Conservation (phyloP, 2,113 vertebrate species). For the Falco punctatus region DNA sequence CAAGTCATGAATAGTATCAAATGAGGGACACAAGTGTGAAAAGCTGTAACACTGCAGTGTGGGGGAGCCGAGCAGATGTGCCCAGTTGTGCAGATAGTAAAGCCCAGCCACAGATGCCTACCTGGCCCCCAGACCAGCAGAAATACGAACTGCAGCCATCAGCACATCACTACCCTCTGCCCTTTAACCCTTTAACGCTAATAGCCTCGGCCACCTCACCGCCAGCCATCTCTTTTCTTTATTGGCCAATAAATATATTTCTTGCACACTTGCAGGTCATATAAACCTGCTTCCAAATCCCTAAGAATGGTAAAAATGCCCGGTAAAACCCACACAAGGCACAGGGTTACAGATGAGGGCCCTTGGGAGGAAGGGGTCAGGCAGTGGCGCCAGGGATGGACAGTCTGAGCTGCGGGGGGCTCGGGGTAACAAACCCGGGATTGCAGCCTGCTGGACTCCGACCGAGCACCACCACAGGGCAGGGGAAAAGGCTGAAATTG, state of each 20-base stretch:
- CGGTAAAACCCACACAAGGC: fast-evolving
- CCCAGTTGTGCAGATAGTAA: background rate
- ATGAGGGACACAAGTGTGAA: background rate
- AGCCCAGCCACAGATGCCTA: fast-evolving
- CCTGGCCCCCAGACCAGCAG: background rate
- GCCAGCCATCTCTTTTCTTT: background rate
- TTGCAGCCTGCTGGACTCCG: background rate
- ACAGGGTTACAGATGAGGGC: background rate
- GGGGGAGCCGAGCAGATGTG: fast-evolving
- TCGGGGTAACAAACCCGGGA: fast-evolving
- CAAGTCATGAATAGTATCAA: background rate
- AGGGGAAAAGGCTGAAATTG: background rate
- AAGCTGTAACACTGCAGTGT: fast-evolving
- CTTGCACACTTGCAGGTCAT: too few species aligned
- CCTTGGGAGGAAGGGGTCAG: fast-evolving
- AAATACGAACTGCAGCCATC: background rate
- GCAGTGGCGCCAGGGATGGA: too few species aligned
- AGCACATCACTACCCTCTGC: fast-evolving
- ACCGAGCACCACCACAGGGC: fast-evolving
- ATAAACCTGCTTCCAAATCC: background rate
- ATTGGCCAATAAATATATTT: background rate
- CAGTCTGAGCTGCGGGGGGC: background rate
- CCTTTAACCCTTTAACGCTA: fast-evolving
- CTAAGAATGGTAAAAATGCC: background rate
- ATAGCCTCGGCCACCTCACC: background rate